Conservation (phyloP, 2,113 vertebrate species). For the Leptocoma aspasia region DNA sequence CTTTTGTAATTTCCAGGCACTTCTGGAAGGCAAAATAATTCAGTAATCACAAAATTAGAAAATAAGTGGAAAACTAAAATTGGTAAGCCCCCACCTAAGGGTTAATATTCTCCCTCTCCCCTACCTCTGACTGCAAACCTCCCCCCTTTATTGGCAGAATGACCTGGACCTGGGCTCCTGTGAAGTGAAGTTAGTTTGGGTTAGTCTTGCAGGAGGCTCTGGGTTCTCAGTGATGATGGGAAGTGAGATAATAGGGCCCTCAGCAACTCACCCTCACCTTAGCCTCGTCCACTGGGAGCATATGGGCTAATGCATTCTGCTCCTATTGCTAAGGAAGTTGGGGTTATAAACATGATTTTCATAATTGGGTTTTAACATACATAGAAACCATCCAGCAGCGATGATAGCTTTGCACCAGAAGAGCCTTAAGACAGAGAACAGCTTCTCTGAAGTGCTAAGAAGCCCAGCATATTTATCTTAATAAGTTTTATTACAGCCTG, state of each 20-base stretch:
- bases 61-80: neutral
- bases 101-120: neutral
- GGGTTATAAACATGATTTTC: conserved; percentile 39
- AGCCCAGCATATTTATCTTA: conserved; percentile 73
- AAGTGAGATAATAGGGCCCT: neutral
- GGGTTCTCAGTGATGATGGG: neutral
- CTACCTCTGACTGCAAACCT: neutral
- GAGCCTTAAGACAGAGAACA: conserved; percentile 56
- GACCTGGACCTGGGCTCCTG: neutral
- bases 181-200: neutral
- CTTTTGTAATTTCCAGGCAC: neutral
- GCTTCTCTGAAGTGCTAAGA: conserved; percentile 66
- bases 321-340: neutral
- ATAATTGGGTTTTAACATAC: conserved; percentile 46
- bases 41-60: neutral
- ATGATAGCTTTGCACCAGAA: conserved; percentile 35
- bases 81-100: neutral
- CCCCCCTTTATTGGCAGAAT: neutral
- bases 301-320: neutral
- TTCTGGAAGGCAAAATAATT: neutral
- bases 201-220: neutral
- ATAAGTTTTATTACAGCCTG: conserved; percentile 78
- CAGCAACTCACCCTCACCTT: neutral
- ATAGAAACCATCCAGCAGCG: neutral
- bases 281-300: neutral